Percentiles rank a stretch among this genome's conserved stretches.
Conservation (phyloP, 37 sponge, comb jelly and placozoan genomes). For the Amphimedon queenslandica region DNA sequence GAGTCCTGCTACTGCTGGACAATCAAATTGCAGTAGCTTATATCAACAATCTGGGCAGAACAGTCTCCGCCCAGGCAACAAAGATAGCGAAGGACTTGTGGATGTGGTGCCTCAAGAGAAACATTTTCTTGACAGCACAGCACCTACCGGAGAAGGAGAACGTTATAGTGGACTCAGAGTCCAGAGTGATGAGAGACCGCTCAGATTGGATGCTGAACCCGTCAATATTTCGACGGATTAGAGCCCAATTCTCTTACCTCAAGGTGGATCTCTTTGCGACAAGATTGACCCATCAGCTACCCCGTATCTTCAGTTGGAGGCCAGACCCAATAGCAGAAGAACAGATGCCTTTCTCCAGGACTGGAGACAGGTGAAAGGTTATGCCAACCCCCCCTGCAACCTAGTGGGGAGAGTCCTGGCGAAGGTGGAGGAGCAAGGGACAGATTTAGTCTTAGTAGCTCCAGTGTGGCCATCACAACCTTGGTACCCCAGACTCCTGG, state of each 20-base stretch:
- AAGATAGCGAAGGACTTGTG: conserved; percentile 15
- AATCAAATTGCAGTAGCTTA: conserved; percentile 10
- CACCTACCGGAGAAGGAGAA: conserved; percentile 30
- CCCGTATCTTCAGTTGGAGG: conserved; percentile 40
- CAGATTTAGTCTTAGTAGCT: conserved; percentile 17
- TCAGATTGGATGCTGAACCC: too few species aligned
- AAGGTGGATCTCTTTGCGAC: conserved; percentile 41
- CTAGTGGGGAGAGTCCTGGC: conserved; percentile 35
- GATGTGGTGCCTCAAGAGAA: too few species aligned
- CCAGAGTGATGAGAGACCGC: too few species aligned
- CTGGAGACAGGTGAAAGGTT: conserved; percentile 17
- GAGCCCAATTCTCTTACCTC: background rate
- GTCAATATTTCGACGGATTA: conserved; percentile 8
- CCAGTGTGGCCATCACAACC: conserved; percentile 47
- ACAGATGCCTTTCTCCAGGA: conserved; percentile 35
- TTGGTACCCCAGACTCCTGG: too few species aligned
- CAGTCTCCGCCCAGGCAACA: too few species aligned
- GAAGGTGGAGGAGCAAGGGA: too few species aligned
- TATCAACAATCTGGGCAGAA: conserved; percentile 21
- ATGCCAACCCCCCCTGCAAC: too few species aligned
- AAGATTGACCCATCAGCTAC: conserved; percentile 6
- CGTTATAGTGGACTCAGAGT: too few species aligned
- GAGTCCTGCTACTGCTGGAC: conserved; percentile 19
- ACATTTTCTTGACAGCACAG: too few species aligned
- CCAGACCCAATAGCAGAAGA: conserved; percentile 38